Evolutionary conservation across 1,140 invertebrate genomes (phyloP).

Genomic region (Schlechtendalia chinensis): DNA sequence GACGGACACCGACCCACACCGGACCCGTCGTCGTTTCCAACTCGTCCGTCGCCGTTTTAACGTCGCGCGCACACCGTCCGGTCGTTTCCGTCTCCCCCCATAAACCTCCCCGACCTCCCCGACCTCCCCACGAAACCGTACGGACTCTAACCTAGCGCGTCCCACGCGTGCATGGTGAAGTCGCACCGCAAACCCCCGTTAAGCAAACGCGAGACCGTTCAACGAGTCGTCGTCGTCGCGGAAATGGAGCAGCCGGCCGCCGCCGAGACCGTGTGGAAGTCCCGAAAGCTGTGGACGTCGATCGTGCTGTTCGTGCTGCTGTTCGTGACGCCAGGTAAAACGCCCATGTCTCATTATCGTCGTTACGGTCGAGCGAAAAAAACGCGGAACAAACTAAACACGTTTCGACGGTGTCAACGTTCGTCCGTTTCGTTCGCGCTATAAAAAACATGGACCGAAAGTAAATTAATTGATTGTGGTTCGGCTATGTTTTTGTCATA

Average conservation of each 20-base stretch:
- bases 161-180: background rate
- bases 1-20: too few species aligned
- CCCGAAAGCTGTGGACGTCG: background rate
- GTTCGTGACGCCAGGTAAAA: constrained; percentile 23
- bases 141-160: background rate
- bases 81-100: too few species aligned
- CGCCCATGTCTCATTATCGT: background rate
- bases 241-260: constrained; percentile 1
- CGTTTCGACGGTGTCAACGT: too few species aligned
- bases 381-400: background rate
- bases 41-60: too few species aligned
- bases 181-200: background rate
- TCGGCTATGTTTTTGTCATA: constrained; percentile 42
- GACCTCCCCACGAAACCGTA: too few species aligned
- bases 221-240: background rate
- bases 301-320: constrained; percentile 17
- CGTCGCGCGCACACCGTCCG: too few species aligned
- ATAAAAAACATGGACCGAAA: constrained; percentile 40
- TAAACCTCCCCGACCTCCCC: too few species aligned
- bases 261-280: constrained; percentile 3
- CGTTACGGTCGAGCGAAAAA: too few species aligned
- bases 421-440: background rate
- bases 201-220: background rate
- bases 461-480: constrained; percentile 37
- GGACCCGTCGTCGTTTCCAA: too few species aligned